Conservation (phyloP, 2,797 vertebrate genomes). For the Enteromius unitaeniatus region DNA sequence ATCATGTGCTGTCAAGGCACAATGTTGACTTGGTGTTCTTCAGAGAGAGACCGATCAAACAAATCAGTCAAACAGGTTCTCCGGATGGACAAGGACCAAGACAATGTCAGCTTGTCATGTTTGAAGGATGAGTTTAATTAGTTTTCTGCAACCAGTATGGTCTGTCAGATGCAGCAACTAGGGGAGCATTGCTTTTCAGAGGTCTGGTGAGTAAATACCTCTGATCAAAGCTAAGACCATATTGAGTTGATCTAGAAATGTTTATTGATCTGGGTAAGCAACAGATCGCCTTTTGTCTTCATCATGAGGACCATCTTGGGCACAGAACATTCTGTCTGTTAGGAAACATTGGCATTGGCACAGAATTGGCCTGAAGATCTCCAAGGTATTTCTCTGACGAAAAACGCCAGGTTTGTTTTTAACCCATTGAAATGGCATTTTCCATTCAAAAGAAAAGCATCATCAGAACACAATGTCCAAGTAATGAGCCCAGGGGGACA, state of each 20-base stretch:
- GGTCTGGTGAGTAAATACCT: neutral
- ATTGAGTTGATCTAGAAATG: constrained; percentile 8
- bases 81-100: constrained; percentile 7
- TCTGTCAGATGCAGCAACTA: neutral
- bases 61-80: constrained; percentile 41
- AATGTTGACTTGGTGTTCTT: constrained; percentile 30
- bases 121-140: constrained; percentile 40
- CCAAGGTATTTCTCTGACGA: constrained; percentile 9
- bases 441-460: constrained; percentile 16
- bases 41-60: neutral
- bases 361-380: neutral
- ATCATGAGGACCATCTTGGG: constrained; percentile 6
- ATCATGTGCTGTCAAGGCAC: neutral
- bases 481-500: constrained; percentile 46
- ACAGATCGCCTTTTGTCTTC: constrained; percentile 15
- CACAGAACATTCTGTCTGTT: constrained; percentile 11
- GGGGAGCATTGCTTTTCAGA: constrained; percentile 1
- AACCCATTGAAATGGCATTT: constrained; percentile 45
- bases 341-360: neutral
- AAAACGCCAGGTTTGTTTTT: constrained; percentile 50
- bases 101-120: constrained; percentile 38
- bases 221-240: neutral
- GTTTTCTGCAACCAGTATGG: constrained; percentile 1
- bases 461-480: constrained; percentile 50
- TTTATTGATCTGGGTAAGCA: constrained; percentile 18